A percentile compares a stretch with the other conserved stretches of the same genome.
phyloP scores from a whole-genome alignment of 2,888 invertebrate species.

The Limenitis camilla region DNA sequence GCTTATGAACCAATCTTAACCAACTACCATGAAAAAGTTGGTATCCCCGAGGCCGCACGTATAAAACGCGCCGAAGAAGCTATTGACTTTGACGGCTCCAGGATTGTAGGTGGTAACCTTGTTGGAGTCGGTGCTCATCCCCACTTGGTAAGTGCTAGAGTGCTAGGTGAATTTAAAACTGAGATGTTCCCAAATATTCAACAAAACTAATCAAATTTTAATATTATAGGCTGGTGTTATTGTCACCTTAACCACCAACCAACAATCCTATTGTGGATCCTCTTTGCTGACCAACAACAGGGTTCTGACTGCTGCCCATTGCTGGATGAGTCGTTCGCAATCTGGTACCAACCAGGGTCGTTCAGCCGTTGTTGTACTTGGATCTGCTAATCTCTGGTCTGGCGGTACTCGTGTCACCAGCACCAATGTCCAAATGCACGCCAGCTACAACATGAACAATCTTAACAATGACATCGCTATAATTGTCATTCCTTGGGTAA shows the following conservation, averaged over 20 bases:
- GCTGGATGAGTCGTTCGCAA: slow-evolving; percentile 36
- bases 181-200: not conserved
- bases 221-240: slow-evolving; percentile 36
- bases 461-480: slow-evolving; percentile 36
- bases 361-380: slow-evolving; percentile 12
- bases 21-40: slow-evolving; percentile 36
- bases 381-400: slow-evolving; percentile 28
- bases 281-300: slow-evolving; percentile 40
- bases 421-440: slow-evolving; percentile 31
- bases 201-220: not conserved
- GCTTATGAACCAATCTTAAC: slow-evolving; percentile 24
- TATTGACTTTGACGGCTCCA: slow-evolving; percentile 29
- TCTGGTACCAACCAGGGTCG: slow-evolving; percentile 24
- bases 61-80: slow-evolving; percentile 30
- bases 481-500: slow-evolving; percentile 26
- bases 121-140: slow-evolving; percentile 28
- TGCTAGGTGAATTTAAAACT: too few relatives aligned
- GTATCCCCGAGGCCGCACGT: slow-evolving; percentile 34
- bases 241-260: slow-evolving; percentile 32
- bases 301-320: slow-evolving; percentile 38
- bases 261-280: slow-evolving; percentile 40
- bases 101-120: slow-evolving; percentile 35
- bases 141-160: slow-evolving; percentile 25
- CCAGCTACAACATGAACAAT: slow-evolving; percentile 28
- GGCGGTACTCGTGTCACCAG: slow-evolving; percentile 33